Base-by-base conservation (phyloP, 2,797 vertebrate genomes). In the Dromococcyx pavoninus region DNA sequence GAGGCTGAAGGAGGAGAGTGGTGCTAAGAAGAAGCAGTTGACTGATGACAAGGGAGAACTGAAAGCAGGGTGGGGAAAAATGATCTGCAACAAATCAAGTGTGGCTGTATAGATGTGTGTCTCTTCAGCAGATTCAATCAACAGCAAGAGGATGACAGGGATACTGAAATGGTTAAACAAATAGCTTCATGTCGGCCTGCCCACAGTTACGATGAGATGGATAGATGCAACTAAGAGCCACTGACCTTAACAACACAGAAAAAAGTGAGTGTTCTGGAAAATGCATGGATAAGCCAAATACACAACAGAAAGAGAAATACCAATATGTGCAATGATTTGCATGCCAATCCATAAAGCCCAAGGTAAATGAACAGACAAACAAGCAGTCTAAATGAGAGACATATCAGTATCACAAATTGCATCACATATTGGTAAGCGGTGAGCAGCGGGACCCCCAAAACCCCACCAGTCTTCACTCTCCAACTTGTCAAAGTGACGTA, bases 151-250 rank as follows among this genome's bases (percentile, higher is more conserved):
- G 86, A 80, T 91, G 91, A 75, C 77, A 85, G 71, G 84, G 92
- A 91, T 66, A 72, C 86, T 32, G 60, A 91, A 96, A 91, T 32
- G 67, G 95, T 95, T 91, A 85, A 94, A 95, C 41, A 93, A 93
- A 96, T 35, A 60, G 86, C 86, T 88, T 51, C 66, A 17, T 1
- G 1, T 75, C 16, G 0, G 60, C 87, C 85, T 58, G 67, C 58
- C 39, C 3, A 1, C 70, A 92, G 83, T 74, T 61, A 74, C 5
- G 3, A 23, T 2, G 86, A 96, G 86, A 96, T 77, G 77, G 86
- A 95, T 67, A 76, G 91, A 82, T 76, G 83, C 80, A 76, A n/a
- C 79, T 48, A 72, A 82, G 83, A 89, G 80, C 64, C 88, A 77
- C 82, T 82, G 91, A 94, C 94, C 94, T 93, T 70, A 94, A 57